These are phyloP conservation scores for Drepanosiphum platanoidis DNA, from an alignment of 2,888 invertebrate genomes.

Conservation along the genomic window DNA sequence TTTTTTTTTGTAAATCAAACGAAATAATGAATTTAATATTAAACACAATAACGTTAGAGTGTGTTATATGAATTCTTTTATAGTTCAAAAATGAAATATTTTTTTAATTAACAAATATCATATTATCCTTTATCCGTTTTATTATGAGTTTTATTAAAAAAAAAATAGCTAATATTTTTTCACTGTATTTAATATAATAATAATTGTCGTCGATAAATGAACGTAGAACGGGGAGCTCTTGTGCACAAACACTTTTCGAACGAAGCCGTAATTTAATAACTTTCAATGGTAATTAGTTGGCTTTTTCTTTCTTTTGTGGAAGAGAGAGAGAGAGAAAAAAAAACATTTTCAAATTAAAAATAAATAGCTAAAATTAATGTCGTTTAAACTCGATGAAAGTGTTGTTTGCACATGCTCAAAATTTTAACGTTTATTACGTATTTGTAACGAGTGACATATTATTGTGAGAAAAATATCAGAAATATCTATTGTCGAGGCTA, in stretches of 20 bases:
- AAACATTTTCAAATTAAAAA: no score
- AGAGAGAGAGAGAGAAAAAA: no score
- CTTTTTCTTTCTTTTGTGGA: not conserved
- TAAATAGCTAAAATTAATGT: no score
- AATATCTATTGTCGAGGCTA: no score
- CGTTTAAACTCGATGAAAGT: no score
- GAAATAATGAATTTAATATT: no score
- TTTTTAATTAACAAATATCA: not conserved
- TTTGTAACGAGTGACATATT: no score
- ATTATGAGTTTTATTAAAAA: not conserved
- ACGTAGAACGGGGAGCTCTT: not conserved
- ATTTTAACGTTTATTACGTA: no score
- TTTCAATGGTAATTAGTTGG: not conserved
- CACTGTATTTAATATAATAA: not conserved
- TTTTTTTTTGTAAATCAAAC: no score
- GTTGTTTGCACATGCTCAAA: no score
- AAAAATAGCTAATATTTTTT: not conserved
- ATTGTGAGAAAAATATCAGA: no score
- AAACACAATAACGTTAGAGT: no score
- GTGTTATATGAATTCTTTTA: not conserved
- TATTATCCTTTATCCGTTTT: not conserved
- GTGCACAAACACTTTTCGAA: not conserved
- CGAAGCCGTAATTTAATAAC: constrained; percentile 31
- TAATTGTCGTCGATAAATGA: not conserved
- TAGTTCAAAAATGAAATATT: not conserved